Conservation (phyloP, 2,888 invertebrate genomes). For the Amorpha juglandis region DNA sequence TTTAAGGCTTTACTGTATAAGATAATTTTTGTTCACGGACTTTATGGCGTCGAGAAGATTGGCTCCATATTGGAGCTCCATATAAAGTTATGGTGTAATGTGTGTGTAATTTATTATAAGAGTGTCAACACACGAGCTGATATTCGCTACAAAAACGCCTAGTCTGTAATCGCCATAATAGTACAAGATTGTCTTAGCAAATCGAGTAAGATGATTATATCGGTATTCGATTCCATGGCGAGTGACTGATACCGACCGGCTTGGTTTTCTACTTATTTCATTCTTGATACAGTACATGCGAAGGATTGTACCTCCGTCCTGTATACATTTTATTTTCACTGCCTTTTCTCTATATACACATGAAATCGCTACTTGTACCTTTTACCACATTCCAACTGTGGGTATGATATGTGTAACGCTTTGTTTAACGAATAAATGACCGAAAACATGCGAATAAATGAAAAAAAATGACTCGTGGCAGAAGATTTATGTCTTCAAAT, state of each 20-base stretch:
- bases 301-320: background rate
- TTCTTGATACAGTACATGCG: background rate
- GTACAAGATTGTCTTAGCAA: constrained; percentile 7
- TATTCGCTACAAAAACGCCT: background rate
- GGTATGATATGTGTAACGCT: constrained; percentile 33
- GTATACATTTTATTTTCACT: constrained; percentile 11
- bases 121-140: too few relatives aligned
- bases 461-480: background rate
- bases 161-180: background rate
- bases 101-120: too few relatives aligned
- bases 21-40: too few relatives aligned
- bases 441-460: constrained; percentile 4
- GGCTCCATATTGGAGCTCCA: too few relatives aligned
- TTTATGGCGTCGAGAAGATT: too few relatives aligned
- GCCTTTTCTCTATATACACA: constrained; percentile 8
- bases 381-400: constrained; percentile 63
- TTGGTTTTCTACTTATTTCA: background rate
- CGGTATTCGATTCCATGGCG: too few relatives aligned
- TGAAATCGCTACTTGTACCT: constrained; percentile 54
- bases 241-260: background rate
- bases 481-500: background rate
- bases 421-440: constrained; percentile 21
- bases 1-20: too few relatives aligned
- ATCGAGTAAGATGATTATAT: background rate
- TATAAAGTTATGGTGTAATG: too few relatives aligned